A percentile compares a stretch with the other conserved stretches of the same genome.
Conservation (phyloP, 2,797 vertebrate species). For the Mus caroli region DNA sequence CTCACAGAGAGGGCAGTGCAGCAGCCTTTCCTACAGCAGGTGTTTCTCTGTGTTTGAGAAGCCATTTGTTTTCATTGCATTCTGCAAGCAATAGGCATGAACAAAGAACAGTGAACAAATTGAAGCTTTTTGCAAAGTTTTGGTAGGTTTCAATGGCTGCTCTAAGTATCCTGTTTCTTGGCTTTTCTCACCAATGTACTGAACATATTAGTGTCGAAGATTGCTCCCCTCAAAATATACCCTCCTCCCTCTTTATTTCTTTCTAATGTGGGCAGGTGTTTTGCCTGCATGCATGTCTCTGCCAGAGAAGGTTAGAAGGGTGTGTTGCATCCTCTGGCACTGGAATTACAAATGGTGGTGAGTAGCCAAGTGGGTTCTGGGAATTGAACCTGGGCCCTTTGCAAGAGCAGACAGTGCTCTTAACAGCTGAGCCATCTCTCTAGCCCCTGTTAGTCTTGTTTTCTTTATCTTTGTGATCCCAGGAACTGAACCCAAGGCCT, state of each 20-base stretch:
- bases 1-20: neutral
- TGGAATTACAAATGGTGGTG: neutral
- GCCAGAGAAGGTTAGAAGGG: neutral
- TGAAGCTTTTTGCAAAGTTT: neutral
- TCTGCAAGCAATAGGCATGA: neutral
- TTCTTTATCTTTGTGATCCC: neutral
- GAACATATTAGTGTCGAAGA: neutral
- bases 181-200: neutral
- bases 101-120: neutral
- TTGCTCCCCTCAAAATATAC: neutral
- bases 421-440: neutral
- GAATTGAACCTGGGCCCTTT: neutral
- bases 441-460: neutral
- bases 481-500: neutral
- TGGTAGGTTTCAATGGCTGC: neutral
- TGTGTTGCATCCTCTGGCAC: neutral
- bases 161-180: neutral
- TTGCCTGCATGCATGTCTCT: neutral
- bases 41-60: conserved; percentile 11
- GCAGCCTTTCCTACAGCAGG: neutral
- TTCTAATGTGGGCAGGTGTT: neutral
- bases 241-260: neutral
- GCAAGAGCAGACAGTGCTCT: neutral
- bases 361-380: neutral
- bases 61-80: neutral